Percentiles rank a stretch among this genome's conserved stretches.
phyloP scores from a whole-genome alignment of 1,140 invertebrate species.

The Muscidifurax raptorellus region DNA sequence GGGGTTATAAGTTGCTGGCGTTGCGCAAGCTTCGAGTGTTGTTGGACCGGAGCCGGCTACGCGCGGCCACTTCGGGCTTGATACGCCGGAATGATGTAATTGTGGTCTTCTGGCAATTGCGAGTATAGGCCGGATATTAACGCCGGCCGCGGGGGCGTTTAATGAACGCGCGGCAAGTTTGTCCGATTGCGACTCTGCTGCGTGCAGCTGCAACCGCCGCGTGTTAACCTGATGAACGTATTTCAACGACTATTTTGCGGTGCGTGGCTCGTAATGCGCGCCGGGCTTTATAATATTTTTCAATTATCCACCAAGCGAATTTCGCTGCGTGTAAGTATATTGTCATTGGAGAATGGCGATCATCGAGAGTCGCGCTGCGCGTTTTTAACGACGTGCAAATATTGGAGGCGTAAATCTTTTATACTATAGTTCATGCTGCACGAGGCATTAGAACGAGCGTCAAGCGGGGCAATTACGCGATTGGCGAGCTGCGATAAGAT shows the following conservation, averaged over 20 bases:
- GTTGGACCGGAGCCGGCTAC: too few relatives aligned
- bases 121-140: background rate
- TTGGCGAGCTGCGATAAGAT: background rate
- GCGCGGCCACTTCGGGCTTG: background rate
- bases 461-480: constrained; percentile 5
- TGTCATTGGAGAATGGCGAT: background rate
- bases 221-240: too few relatives aligned
- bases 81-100: background rate
- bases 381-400: background rate
- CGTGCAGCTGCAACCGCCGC: too few relatives aligned
- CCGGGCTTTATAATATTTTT: too few relatives aligned
- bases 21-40: background rate
- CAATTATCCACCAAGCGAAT: too few relatives aligned
- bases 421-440: background rate
- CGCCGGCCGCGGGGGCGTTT: background rate
- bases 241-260: too few relatives aligned
- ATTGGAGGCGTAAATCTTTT: background rate
- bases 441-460: background rate
- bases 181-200: background rate
- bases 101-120: background rate
- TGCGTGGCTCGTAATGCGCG: too few relatives aligned
- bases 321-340: too few relatives aligned
- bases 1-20: background rate
- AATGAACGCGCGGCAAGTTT: background rate
- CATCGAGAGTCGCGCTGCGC: background rate